Evolutionary conservation across 2,888 invertebrate genomes (phyloP), one percentile per base, ranked within the genome.

Genomic region (Lithosia quadra): DNA sequence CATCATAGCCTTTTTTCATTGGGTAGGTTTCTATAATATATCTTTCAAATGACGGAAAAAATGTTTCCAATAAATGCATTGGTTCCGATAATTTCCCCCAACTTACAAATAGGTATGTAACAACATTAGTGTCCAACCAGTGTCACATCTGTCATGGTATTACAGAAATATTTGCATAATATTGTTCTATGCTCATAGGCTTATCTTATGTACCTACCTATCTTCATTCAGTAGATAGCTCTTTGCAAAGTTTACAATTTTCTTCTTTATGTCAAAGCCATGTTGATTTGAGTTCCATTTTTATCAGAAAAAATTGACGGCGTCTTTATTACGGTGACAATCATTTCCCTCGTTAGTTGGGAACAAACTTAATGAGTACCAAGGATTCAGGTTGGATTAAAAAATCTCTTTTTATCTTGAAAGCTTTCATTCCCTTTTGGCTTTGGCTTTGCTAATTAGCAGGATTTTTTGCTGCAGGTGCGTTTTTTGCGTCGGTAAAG

Each of bases 311-410:
- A 74, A 73, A 79, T 68, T 66, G 75, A 68, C 69, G 65, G 28
- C 68, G 28, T 77, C 66, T 77, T 77, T 74, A 74, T 74, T 63
- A 66, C 71, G 59, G 59, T 69, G 74, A 72, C 66, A 73, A 66
- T 77, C 67, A 75, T 78, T 75, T 74, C 72, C 67, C 73, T 69
- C 72, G 65, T 75, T 73, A 71, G 71, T 69, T 56, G 59, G 58
- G 64, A 68, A 72, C 63, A 55, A 74, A 75, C 68, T 81, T 83
- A 84, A 84, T 81, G 82, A 83, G 78, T 73, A 71, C 61, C 18
- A 79, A 77, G 74, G 63, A 73, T 76, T 64, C 73, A 63, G 55
- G 70, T 18, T n/a, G 65, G 53, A 69, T 73, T 68, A 63, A 70
- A 78, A 78, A 76, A 74, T 73, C 65, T 61, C n/a, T 74, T 75